A percentile compares a stretch with the other conserved stretches of the same genome.
phyloP scores from a whole-genome alignment of 2,888 invertebrate species.

The Catocala nupta region DNA sequence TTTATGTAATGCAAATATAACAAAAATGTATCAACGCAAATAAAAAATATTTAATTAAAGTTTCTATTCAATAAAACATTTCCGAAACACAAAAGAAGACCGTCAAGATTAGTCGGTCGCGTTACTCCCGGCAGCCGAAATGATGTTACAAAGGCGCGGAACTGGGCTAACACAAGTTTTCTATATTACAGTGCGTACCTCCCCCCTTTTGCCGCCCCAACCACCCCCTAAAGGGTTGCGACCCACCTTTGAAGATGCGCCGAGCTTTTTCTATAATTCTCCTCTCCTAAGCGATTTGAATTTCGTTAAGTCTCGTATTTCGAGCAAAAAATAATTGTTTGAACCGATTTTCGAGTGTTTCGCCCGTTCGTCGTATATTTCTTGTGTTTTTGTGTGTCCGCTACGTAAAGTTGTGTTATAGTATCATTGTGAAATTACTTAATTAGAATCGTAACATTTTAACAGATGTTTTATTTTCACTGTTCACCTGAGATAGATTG shows the following conservation, averaged over 20 bases:
- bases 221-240: constrained; percentile 77
- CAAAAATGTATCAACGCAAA: too few relatives aligned
- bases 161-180: constrained; percentile 88
- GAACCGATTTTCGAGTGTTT: constrained; percentile 78
- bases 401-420: constrained; percentile 56
- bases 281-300: constrained; percentile 85
- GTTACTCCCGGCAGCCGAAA: constrained; percentile 78
- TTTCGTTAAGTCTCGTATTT: constrained; percentile 86
- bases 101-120: constrained; percentile 58
- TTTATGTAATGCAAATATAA: too few relatives aligned
- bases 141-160: constrained; percentile 87
- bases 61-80: background rate
- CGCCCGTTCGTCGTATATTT: constrained; percentile 58
- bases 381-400: constrained; percentile 58
- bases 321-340: constrained; percentile 85
- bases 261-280: constrained; percentile 86
- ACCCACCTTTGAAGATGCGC: constrained; percentile 86
- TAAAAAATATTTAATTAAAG: background rate
- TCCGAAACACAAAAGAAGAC: constrained; percentile 51
- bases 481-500: too few relatives aligned
- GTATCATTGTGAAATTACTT: constrained; percentile 7
- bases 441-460: background rate
- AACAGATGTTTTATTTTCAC: background rate
- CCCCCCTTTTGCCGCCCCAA: constrained; percentile 41
- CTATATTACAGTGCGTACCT: constrained; percentile 85